These are phyloP conservation scores for Byasa hedistus DNA, from an alignment of 2,888 invertebrate genomes.

Conservation along the genomic window DNA sequence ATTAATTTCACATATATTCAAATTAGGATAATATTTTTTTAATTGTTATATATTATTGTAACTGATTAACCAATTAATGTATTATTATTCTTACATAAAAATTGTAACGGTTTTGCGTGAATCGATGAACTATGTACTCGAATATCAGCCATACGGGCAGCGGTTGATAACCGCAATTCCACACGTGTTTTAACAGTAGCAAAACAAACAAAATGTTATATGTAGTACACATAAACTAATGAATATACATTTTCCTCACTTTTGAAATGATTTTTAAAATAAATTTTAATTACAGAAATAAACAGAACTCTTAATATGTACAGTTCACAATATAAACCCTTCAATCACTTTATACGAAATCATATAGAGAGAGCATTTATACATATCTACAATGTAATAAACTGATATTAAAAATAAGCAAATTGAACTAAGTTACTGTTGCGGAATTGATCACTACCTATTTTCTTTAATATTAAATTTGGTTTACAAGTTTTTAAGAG, in stretches of 20 bases:
- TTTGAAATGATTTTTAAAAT: not conserved
- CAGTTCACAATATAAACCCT: not conserved
- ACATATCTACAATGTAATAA: too few relatives aligned
- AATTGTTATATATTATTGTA: not conserved
- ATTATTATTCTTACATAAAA: not conserved
- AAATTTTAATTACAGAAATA: not conserved
- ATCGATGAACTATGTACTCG: conserved; percentile 5
- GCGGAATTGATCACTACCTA: too few relatives aligned
- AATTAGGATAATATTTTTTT: too few relatives aligned
- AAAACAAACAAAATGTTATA: conserved; percentile 16
- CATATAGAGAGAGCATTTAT: too few relatives aligned
- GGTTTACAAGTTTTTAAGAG: too few relatives aligned
- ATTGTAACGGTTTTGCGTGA: not conserved
- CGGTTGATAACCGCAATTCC: conserved; percentile 29
- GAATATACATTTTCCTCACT: not conserved
- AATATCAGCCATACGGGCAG: conserved; percentile 20
- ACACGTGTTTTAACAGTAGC: conserved; percentile 27
- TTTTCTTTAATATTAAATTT: too few relatives aligned
- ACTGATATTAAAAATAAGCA: too few relatives aligned
- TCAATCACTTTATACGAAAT: not conserved
- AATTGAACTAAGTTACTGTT: too few relatives aligned
- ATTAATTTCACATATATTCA: too few relatives aligned
- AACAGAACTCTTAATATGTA: not conserved
- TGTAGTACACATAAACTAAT: not conserved
- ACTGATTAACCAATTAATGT: not conserved